Percentiles rank a stretch among this genome's conserved stretches.
Conservation (phyloP, 2,888 invertebrate genomes). For the Rhyacophila evoluta region DNA sequence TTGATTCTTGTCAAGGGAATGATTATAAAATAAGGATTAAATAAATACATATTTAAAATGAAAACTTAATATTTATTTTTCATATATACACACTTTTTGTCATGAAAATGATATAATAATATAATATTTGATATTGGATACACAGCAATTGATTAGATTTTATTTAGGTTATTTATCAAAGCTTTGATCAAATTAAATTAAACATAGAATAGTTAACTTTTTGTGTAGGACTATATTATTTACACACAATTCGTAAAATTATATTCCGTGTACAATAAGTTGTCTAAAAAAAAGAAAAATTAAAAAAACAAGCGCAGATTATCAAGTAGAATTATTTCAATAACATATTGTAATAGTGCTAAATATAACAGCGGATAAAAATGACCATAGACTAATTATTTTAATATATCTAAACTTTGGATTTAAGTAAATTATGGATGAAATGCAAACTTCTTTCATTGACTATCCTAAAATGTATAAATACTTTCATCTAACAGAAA, state of each 20-base stretch:
- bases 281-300: too few species aligned
- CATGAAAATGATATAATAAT: slow-evolving; percentile 16
- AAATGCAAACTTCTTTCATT: not conserved
- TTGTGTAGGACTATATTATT: slow-evolving; percentile 5
- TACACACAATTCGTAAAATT: not conserved
- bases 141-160: slow-evolving; percentile 4
- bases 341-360: not conserved
- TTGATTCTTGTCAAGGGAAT: too few species aligned
- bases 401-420: slow-evolving; percentile 29
- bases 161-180: slow-evolving; percentile 9
- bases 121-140: not conserved
- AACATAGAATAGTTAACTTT: slow-evolving; percentile 12
- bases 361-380: slow-evolving; percentile 18
- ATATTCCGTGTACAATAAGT: not conserved
- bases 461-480: not conserved
- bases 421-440: slow-evolving; percentile 22
- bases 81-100: slow-evolving; percentile 16
- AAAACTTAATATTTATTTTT: slow-evolving; percentile 22
- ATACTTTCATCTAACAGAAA: not conserved
- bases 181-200: slow-evolving; percentile 22
- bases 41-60: not conserved
- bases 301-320: slow-evolving; percentile 1
- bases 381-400: not conserved
- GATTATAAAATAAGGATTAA: too few species aligned
- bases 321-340: not conserved